Evolutionary conservation across 2,113 vertebrate species (phyloP), one percentile per base, ranked within the genome.

Genomic region (Acanthisitta chloris): DNA sequence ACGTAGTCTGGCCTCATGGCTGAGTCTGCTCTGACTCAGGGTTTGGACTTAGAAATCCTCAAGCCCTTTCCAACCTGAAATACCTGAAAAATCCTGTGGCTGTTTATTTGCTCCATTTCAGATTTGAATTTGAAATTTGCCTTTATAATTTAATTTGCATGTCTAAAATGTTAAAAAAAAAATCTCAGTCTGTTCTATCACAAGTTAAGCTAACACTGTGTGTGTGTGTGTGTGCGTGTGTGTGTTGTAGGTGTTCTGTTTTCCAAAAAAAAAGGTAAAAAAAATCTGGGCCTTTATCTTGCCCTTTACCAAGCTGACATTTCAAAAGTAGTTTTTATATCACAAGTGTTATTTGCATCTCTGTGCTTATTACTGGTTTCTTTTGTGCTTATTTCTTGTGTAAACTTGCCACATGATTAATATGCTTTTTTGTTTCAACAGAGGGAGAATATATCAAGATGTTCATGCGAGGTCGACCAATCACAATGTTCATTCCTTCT

Each of bases 401-500:
- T 86, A 62, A 90, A 69, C 86, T 96, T 93, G 92, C 59, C 72
- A 65, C 5, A 16, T 74, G 94, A 90, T 95, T 96, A 88, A 90
- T 91, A 58, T 7, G 0, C 33, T 91, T 81, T 97, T 98, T 90
- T 98, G 70, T 98, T 98, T 97, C 90, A 95, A 97, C 98, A 99
- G 99, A 99, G 97, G 99, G 99, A 86, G 99, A 99, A 66, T 98
- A 99, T 95, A 98, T 99, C 91, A 99, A 99, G 98, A 99, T 99
- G 99, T 99, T 99, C 97, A 99, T 99, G 99, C 98, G 99, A 28
- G 99, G 99, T 61, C 99, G 99, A 81, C 99, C 99, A 36, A 99
- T 99, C 97, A 99, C 99, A 86, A 99, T 99, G 99, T 99, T 99
- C 97, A 98, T 99, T 98, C 99, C 99, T 70, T 99, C 99, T 65